phyloP scores from a whole-genome alignment of 2,797 vertebrate species.

The Sylvia borin region DNA sequence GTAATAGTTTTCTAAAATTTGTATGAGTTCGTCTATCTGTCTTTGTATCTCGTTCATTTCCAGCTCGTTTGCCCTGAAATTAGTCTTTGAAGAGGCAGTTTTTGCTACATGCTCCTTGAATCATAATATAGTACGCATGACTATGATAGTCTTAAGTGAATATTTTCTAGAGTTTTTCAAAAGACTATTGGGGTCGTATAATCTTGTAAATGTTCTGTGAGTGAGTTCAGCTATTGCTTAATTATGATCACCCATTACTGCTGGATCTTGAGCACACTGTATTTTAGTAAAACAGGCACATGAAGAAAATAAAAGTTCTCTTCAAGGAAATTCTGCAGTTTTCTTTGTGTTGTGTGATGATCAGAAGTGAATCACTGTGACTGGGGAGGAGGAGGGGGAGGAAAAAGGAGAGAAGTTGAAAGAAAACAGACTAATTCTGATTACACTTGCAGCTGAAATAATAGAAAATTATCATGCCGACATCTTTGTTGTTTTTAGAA shows the following conservation, averaged over 20 bases:
- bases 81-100: background rate
- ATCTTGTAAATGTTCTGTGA: background rate
- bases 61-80: background rate
- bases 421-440: background rate
- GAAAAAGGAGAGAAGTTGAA: background rate
- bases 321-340: background rate
- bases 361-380: background rate
- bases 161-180: background rate
- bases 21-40: background rate
- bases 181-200: rapidly evolving
- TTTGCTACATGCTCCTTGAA: background rate
- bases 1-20: background rate
- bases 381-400: background rate
- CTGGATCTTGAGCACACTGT: background rate
- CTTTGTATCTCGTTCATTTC: background rate
- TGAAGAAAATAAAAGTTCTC: background rate
- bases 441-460: background rate
- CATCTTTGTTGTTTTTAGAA: background rate
- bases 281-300: background rate
- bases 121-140: background rate
- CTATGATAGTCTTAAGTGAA: background rate
- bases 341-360: background rate
- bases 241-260: background rate
- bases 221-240: background rate
- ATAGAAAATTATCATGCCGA: background rate